Base-by-base conservation (phyloP, 30 jellyfish, hydroid and myxozoan genomes). In the Turritopsis dohrnii region DNA sequence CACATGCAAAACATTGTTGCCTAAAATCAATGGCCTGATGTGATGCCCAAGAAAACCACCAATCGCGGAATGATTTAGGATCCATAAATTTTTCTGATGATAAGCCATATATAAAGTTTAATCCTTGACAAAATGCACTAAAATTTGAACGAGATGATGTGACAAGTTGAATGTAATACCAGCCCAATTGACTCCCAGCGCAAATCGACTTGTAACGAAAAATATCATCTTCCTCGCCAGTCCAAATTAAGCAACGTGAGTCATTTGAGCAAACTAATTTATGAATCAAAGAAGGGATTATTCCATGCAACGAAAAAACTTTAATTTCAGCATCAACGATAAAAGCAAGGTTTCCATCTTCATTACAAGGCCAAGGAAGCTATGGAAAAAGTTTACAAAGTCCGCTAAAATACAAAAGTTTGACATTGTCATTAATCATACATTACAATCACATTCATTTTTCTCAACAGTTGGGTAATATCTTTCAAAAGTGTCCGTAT, bases 41-140 rank as follows among this genome's bases (percentile, higher is more conserved):
- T 26, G 76, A 66, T 17, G 76, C 76, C 76, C 76, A 66, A 21
- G 76, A 66, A 66, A 66, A 66, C 76, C 76, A 66, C 76, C 76
- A 66, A 66, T 66, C 17, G 17, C 76, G 76, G 76, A 66, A 66
- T 4, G 76, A 66, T 66, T 66, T 66, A 21, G 76, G 76, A 66
- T 3, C 76, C 76, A 66, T 66, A 66, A 66, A 66, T 66, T 66
- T 66, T 26, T 66, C 76, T 3, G 76, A 66, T 21, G 76, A 66
- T 17, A 7, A 66, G 8, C 76, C 29, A 17, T 66, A 66, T 3
- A 66, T 26, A 17, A 66, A 66, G 29, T 66, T 66, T 21, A 66
- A 26, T 26, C 29, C 76, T 9, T 21, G 27, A 17, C 76, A 66
- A 66, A 66, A 66, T 26, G 76, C 76, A 66, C 29, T 66, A 26